Conservation (phyloP, 2,888 invertebrate species). For the Tribolium freemani region DNA sequence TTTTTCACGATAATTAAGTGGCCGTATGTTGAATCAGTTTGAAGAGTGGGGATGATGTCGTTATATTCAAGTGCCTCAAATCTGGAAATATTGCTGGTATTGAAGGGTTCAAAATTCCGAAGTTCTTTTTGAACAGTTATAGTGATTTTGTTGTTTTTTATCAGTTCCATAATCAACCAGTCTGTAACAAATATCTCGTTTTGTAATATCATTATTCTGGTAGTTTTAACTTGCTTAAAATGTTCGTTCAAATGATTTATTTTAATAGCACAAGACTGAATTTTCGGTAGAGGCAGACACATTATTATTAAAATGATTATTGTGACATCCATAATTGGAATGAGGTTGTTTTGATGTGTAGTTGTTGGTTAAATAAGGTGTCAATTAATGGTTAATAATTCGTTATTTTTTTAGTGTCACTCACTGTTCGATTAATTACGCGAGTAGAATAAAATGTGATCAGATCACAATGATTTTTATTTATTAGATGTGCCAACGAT, state of each 20-base stretch:
- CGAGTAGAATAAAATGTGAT: no score
- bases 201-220: background rate
- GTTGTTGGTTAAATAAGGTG: background rate
- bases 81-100: background rate
- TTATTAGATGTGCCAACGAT: no score
- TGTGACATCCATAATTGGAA: background rate
- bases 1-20: background rate
- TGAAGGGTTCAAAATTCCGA: background rate
- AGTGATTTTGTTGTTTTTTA: background rate
- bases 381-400: background rate
- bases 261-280: background rate
- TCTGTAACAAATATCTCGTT: background rate
- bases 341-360: background rate
- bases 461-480: no score
- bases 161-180: background rate
- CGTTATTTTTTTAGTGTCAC: no score
- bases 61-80: background rate
- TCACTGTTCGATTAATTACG: background rate
- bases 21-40: background rate
- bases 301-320: background rate
- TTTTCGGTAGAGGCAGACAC: background rate
- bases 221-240: background rate
- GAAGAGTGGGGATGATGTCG: background rate
- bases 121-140: background rate
- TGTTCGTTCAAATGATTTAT: background rate